A percentile compares a stretch with the other conserved stretches of the same genome.
Conservation (phyloP, 1,140 invertebrate genomes). For the Listronotus oregonensis region DNA sequence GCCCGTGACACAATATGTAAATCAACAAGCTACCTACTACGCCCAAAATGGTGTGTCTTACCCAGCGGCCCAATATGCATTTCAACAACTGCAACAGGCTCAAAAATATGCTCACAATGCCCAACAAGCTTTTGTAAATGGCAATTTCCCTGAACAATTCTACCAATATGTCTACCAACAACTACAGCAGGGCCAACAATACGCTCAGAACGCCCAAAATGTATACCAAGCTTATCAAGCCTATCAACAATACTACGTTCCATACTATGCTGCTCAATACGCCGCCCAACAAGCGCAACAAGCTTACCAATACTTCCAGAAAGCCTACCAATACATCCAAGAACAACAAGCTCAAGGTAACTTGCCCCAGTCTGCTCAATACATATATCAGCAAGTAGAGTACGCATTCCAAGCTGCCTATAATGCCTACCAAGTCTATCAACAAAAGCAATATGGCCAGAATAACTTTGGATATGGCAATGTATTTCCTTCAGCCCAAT, state of each 20-base stretch:
- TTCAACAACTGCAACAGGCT: constrained; percentile 11
- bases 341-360: neutral
- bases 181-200: constrained; percentile 13
- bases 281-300: constrained; percentile 3
- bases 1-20: constrained; percentile 13
- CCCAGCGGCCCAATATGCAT: neutral
- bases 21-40: constrained; percentile 12
- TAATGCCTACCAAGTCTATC: neutral
- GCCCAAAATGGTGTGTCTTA: constrained; percentile 10
- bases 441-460: neutral
- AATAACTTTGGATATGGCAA: neutral
- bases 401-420: neutral
- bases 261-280: constrained; percentile 23
- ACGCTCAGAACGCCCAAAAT: constrained; percentile 1
- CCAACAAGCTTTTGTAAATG: constrained; percentile 1
- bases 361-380: neutral
- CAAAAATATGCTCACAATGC: constrained; percentile 16
- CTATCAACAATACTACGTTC: constrained; percentile 12
- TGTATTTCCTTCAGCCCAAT: neutral
- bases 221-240: constrained; percentile 13
- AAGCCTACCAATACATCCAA: constrained; percentile 19
- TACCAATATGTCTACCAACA: constrained; percentile 13
- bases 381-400: neutral
- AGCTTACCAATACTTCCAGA: constrained; percentile 25
- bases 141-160: constrained; percentile 3